phyloP scores from a whole-genome alignment of 2,113 vertebrate species.

The Pholis gunnellus region DNA sequence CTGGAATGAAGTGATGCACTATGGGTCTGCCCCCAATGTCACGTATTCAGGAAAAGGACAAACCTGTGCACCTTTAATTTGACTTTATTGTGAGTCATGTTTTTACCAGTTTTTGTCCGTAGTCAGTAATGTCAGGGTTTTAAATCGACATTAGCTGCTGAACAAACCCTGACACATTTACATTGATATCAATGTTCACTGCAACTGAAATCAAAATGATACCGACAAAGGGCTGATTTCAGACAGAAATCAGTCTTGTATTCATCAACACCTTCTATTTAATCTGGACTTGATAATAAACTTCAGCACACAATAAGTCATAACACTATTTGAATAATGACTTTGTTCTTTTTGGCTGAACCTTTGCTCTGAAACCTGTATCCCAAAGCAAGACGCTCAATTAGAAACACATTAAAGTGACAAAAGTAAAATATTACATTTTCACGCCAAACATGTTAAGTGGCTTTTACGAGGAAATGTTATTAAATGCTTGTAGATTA shows the following conservation, averaged over 20 bases:
- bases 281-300: not conserved
- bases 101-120: no score
- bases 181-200: no score
- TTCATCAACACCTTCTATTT: not conserved
- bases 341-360: not conserved
- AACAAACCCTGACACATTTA: not conserved
- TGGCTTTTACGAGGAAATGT: constrained; percentile 28
- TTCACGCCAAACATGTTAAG: constrained; percentile 20
- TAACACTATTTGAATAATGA: not conserved
- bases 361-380: not conserved
- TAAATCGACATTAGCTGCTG: not conserved
- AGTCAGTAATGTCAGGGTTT: no score
- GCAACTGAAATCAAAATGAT: not conserved
- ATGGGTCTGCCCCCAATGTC: not conserved
- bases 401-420: constrained; percentile 33
- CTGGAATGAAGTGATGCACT: not conserved
- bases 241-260: not conserved
- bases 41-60: no score
- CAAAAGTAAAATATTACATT: constrained; percentile 13
- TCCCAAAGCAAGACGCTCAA: constrained; percentile 15
- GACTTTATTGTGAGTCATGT: no score
- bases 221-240: not conserved
- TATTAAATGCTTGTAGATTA: constrained; percentile 23
- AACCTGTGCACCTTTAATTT: no score
- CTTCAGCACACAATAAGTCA: not conserved